Evolutionary conservation across 2,888 invertebrate species (phyloP).

Genomic region (Flexamia atlantica): DNA sequence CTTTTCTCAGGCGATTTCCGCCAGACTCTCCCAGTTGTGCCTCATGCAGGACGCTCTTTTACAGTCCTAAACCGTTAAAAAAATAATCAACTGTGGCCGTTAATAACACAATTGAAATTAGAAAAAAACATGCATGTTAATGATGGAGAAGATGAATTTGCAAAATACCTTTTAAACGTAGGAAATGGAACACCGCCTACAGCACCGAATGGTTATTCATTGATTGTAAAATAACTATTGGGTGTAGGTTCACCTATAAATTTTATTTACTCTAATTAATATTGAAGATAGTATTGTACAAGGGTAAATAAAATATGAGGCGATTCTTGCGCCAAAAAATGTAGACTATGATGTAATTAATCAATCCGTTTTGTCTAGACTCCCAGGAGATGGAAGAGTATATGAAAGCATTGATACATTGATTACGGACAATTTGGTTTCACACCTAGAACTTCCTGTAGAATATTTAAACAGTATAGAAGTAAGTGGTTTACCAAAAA

Average conservation of each 20-base stretch:
- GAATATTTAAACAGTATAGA: background rate
- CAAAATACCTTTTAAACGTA: too few species aligned
- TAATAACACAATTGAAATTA: too few species aligned
- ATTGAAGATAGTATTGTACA: background rate
- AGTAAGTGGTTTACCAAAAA: background rate
- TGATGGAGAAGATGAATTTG: too few species aligned
- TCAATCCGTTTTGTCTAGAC: background rate
- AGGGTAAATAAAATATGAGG: background rate
- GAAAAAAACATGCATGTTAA: too few species aligned
- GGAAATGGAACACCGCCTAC: too few species aligned
- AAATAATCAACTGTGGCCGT: too few species aligned
- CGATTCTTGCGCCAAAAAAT: background rate
- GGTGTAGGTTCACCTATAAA: background rate
- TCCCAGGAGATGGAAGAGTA: background rate
- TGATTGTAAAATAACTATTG: too few species aligned
- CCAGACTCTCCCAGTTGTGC: too few species aligned
- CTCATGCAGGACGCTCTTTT: too few species aligned
- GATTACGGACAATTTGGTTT: background rate
- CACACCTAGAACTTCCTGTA: background rate
- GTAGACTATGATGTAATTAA: background rate
- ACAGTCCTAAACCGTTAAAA: too few species aligned
- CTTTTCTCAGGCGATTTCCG: too few species aligned
- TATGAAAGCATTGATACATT: background rate
- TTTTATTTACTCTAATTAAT: background rate
- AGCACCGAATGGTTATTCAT: too few species aligned